phyloP scores from a whole-genome alignment of 2,888 invertebrate species.

The Aphrophora alni region DNA sequence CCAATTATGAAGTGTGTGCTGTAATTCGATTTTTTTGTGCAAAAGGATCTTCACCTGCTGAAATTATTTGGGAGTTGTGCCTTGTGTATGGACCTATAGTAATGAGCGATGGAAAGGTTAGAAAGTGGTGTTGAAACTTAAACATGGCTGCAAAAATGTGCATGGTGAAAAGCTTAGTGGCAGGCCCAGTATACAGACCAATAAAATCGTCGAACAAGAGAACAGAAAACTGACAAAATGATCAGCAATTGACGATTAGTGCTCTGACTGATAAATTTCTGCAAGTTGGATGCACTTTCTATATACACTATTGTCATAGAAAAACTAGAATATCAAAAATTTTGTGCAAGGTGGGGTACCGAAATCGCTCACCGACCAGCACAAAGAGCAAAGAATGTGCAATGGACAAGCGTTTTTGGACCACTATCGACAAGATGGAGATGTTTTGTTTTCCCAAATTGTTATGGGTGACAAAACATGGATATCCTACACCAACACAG shows the following conservation, averaged over 20 bases:
- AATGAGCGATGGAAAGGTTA: constrained; percentile 16
- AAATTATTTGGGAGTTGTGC: constrained; percentile 5
- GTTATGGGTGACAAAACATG: constrained; percentile 39
- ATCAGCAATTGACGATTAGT: constrained; percentile 20
- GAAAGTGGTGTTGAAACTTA: constrained; percentile 2
- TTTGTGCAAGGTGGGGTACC: constrained; percentile 36
- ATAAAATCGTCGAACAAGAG: constrained; percentile 9
- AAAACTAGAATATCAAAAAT: background rate
- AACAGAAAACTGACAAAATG: background rate
- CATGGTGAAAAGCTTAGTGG: constrained; percentile 22
- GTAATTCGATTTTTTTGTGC: background rate
- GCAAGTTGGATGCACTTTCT: background rate
- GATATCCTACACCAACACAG: constrained; percentile 29
- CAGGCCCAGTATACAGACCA: constrained; percentile 9
- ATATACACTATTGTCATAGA: background rate
- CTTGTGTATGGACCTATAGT: constrained; percentile 12
- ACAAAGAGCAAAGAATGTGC: constrained; percentile 32
- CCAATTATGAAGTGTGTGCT: background rate
- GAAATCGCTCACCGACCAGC: constrained; percentile 33
- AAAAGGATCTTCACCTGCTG: constrained; percentile 22
- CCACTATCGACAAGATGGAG: constrained; percentile 3
- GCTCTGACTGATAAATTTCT: background rate
- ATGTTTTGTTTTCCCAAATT: constrained; percentile 17
- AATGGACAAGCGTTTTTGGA: constrained; percentile 13
- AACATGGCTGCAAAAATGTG: constrained; percentile 6